Conservation (phyloP, 2,113 vertebrate genomes). For the Maccullochella peelii region DNA sequence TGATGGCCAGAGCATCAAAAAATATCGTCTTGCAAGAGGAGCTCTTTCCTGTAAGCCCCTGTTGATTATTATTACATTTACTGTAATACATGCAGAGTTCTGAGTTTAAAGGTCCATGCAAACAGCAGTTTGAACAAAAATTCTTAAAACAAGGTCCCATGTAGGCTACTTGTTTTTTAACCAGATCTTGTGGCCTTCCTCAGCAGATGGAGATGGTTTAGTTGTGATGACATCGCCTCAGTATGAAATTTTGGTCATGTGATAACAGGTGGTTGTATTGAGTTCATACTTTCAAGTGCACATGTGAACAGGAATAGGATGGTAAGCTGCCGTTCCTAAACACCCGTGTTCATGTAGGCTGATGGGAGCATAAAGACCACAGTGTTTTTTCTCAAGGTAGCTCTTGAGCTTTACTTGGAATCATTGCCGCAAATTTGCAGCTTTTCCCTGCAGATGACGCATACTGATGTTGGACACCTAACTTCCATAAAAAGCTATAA, state of each 20-base stretch:
- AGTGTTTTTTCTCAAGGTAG: too few relatives aligned
- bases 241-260: not conserved
- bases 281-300: too few relatives aligned
- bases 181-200: not conserved
- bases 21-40: not conserved
- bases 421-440: too few relatives aligned
- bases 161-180: not conserved
- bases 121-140: not conserved
- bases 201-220: not conserved
- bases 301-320: too few relatives aligned
- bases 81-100: not conserved
- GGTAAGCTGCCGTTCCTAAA: too few relatives aligned
- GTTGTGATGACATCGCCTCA: not conserved
- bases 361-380: too few relatives aligned
- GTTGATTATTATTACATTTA: not conserved
- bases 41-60: constrained; percentile 71
- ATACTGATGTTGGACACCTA: too few relatives aligned
- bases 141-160: not conserved
- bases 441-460: too few relatives aligned
- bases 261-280: too few relatives aligned
- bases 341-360: too few relatives aligned
- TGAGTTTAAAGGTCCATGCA: not conserved
- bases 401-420: too few relatives aligned
- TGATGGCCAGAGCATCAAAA: constrained; percentile 38
- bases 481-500: not conserved